Conservation (phyloP, 1,140 invertebrate species). For the Pogonomyrmex californicus region DNA sequence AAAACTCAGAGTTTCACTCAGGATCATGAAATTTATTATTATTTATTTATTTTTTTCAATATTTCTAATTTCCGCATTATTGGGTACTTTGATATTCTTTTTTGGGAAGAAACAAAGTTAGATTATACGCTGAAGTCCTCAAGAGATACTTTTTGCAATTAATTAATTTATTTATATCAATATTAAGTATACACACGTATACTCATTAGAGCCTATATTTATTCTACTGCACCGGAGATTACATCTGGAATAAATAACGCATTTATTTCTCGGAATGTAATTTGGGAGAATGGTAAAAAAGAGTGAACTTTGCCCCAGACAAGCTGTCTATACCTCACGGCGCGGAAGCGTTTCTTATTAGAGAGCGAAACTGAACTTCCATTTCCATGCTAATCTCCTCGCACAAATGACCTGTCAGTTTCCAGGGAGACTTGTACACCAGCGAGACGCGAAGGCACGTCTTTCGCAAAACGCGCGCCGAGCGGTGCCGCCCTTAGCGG, state of each 20-base stretch:
- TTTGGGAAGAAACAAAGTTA: neutral
- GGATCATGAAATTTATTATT: neutral
- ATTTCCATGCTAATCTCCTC: conserved; percentile 62
- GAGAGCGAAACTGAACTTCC: conserved; percentile 26
- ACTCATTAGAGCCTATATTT: neutral
- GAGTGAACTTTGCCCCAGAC: neutral
- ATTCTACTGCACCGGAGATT: neutral
- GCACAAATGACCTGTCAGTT: conserved; percentile 54
- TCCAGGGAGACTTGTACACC: too few relatives aligned
- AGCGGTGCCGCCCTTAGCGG: neutral
- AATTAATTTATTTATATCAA: neutral
- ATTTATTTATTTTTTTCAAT: neutral
- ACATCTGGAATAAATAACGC: neutral
- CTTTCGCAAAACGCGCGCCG: neutral
- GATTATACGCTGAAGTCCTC: neutral
- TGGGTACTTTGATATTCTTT: neutral
- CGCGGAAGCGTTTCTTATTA: conserved; percentile 37
- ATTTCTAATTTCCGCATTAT: neutral
- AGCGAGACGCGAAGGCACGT: conserved; percentile 30
- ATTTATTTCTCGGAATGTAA: conserved; percentile 31
- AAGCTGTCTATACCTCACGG: conserved; percentile 23
- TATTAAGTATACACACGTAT: too few relatives aligned
- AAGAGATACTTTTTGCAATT: neutral
- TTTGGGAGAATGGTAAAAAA: conserved; percentile 9
- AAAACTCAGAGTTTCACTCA: neutral